Percentiles rank a stretch among this genome's conserved stretches.
Evolutionary conservation across 2,797 vertebrate genomes (phyloP).

Genomic region (Fundulus diaphanus): DNA sequence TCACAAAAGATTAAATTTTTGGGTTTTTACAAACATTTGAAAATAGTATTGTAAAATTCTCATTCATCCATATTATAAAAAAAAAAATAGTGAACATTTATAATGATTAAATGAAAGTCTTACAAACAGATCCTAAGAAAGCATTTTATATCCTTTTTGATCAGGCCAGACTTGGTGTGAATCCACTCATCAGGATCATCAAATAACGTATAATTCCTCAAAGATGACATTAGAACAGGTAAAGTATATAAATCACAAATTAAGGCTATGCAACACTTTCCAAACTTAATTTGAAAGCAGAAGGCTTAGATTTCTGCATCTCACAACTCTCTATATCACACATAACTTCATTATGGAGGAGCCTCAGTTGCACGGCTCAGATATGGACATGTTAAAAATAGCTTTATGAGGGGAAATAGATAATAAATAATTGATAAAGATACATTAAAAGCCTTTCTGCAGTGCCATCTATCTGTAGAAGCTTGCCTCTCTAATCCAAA

Average conservation of each 20-base stretch:
- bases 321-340: slow-evolving; percentile 35
- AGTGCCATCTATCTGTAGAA: slow-evolving; percentile 28
- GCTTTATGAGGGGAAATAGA: slow-evolving; percentile 19
- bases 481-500: slow-evolving; percentile 34
- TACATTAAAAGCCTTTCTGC: slow-evolving; percentile 24
- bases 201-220: slow-evolving; percentile 26
- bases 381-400: slow-evolving; percentile 13
- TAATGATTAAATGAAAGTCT: neutral
- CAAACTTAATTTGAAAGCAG: slow-evolving; percentile 21
- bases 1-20: too few relatives aligned
- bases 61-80: neutral
- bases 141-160: slow-evolving; percentile 24
- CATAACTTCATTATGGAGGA: slow-evolving; percentile 45
- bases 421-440: slow-evolving; percentile 59
- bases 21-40: too few relatives aligned
- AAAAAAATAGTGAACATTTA: slow-evolving; percentile 8
- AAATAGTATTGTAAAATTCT: too few relatives aligned
- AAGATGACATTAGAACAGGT: slow-evolving; percentile 23
- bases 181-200: slow-evolving; percentile 21
- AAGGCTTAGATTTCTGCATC: slow-evolving; percentile 30
- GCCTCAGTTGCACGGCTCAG: slow-evolving; percentile 31
- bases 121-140: slow-evolving; percentile 21
- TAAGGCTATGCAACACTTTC: slow-evolving; percentile 25
- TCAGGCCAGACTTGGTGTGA: neutral
- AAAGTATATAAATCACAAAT: slow-evolving; percentile 37